Base-by-base conservation (phyloP, 2,797 vertebrate genomes). In the Sebastes iracundus region DNA sequence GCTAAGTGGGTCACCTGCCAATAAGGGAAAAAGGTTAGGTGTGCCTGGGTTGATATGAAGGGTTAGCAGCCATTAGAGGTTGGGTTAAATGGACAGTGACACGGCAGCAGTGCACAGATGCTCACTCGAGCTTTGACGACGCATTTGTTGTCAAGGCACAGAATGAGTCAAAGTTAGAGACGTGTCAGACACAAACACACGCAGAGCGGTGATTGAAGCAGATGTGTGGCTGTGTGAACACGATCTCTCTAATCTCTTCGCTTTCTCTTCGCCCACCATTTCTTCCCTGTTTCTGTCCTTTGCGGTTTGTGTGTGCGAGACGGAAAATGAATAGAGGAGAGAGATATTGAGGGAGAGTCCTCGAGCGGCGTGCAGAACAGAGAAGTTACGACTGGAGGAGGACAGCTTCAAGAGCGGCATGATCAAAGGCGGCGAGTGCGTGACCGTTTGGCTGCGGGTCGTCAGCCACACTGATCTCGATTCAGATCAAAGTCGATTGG, bases 361-460 rank as follows among this genome's bases (percentile, higher is more conserved):
- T 89, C 6, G 33, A 85, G 82, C 77, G 4, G 72, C 14, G 28
- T 1, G 5, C 60, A 82, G 87, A 85, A 90, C 80, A 88, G 72
- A 89, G 83, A 46, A 72, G 79, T 62, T 80, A 46, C 23, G 77
- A 84, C 58, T 38, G 78, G 63, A 77, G 80, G 82, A 82, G 80
- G 88, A 86, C 83, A 71, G 81, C 83, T 87, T 79, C 77, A 68
- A 83, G 83, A 90, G 60, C 84, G 23, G 46, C 67, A 3, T 77
- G 93, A 92, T 94, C 92, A 94, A 93, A 93, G 91, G 79, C 55
- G 20, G 75, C 30, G 56, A 69, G 82, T 25, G 83, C 72, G 77
- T 68, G 85, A 86, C 85, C 86, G 4, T 72, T 90, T 90, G 89
- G 82, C 88, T 82, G 83, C 22, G 69, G 88, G 90, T 90, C 80